Percentiles rank a stretch among this genome's conserved stretches.
phyloP scores from a whole-genome alignment of 2,888 invertebrate genomes.

The Ophonus ardosiacus region DNA sequence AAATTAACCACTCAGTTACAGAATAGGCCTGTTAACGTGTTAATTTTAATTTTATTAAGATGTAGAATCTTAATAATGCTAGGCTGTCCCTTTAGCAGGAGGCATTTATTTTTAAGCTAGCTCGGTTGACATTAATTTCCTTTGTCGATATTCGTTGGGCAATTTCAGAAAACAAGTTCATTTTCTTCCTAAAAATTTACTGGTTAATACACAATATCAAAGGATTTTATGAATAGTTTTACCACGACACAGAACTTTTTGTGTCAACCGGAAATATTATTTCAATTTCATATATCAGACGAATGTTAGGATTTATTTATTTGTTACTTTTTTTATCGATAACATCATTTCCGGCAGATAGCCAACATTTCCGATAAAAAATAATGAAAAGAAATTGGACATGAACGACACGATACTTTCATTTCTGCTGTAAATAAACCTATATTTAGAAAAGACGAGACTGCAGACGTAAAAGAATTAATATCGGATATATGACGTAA shows the following conservation, averaged over 20 bases:
- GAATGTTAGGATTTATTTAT: conserved; percentile 42
- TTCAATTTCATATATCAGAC: conserved; percentile 34
- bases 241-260: conserved; percentile 14
- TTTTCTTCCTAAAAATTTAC: conserved; percentile 23
- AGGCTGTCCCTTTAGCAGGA: too few species aligned
- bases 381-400: conserved; percentile 38
- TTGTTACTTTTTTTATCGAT: conserved; percentile 21
- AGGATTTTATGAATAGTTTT: conserved; percentile 10
- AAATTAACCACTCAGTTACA: too few species aligned
- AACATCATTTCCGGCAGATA: conserved; percentile 33
- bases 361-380: conserved; percentile 42
- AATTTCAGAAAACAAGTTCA: conserved; percentile 24
- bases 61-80: too few species aligned
- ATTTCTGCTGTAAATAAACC: conserved; percentile 16
- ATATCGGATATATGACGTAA: conserved; percentile 1
- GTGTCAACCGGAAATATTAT: conserved; percentile 8
- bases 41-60: too few species aligned
- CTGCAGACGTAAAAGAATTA: conserved; percentile 9
- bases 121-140: conserved; percentile 19
- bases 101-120: background rate
- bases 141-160: conserved; percentile 9
- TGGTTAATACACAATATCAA: conserved; percentile 8
- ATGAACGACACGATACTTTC: conserved; percentile 31
- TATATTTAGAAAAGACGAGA: conserved; percentile 7
- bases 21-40: too few species aligned